These are phyloP conservation scores for Metellina segmentata DNA, from an alignment of 2,888 invertebrate genomes.

Conservation along the genomic window DNA sequence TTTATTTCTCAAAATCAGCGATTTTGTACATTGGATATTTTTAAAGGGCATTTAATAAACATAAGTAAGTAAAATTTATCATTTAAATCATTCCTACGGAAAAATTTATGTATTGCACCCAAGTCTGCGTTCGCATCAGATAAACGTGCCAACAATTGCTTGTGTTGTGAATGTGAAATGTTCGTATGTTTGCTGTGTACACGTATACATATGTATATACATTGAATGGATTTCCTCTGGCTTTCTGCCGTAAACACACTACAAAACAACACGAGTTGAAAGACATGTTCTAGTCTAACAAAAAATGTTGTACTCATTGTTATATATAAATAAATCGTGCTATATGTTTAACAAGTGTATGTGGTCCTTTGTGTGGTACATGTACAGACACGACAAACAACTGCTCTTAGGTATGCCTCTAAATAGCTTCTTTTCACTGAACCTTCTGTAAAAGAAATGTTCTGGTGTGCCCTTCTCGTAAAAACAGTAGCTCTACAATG, in stretches of 20 bases:
- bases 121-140: neutral
- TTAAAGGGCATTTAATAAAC: neutral
- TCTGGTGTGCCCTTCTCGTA: too few relatives aligned
- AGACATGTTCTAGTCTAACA: slow-evolving; percentile 69
- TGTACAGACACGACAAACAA: too few relatives aligned
- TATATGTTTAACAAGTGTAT: slow-evolving; percentile 46
- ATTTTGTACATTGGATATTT: neutral
- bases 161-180: slow-evolving; percentile 30
- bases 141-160: slow-evolving; percentile 37
- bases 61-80: neutral
- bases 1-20: too few relatives aligned
- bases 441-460: too few relatives aligned
- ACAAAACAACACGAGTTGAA: slow-evolving; percentile 51
- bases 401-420: too few relatives aligned
- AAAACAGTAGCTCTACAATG: too few relatives aligned
- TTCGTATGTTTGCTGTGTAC: slow-evolving; percentile 31
- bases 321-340: slow-evolving; percentile 69
- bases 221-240: slow-evolving; percentile 24
- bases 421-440: too few relatives aligned
- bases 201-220: slow-evolving; percentile 26
- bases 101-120: neutral
- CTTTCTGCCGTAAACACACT: slow-evolving; percentile 53
- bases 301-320: slow-evolving; percentile 63
- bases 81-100: neutral
- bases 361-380: neutral